phyloP scores from a whole-genome alignment of 2,113 vertebrate genomes.

The Scartelaos histophorus region DNA sequence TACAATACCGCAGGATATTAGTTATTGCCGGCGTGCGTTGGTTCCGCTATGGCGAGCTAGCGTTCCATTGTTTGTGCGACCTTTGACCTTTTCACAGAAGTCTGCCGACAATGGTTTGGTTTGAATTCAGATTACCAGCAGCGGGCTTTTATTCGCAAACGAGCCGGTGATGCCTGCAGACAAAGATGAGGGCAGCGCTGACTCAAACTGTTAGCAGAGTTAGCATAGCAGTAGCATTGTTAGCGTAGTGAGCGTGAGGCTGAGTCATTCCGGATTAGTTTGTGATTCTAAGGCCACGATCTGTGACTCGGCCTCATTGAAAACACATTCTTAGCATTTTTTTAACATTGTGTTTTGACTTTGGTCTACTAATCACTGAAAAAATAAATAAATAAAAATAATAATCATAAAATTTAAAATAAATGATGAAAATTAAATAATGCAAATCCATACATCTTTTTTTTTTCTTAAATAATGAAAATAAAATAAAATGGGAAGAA shows the following conservation, averaged over 20 bases:
- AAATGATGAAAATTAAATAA: too few species aligned
- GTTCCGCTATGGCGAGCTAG: not conserved
- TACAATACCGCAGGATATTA: not conserved
- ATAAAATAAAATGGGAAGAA: too few species aligned
- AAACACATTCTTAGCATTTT: too few species aligned
- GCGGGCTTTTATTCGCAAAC: constrained; percentile 14
- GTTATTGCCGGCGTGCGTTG: not conserved
- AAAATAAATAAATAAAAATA: too few species aligned
- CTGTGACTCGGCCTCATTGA: too few species aligned
- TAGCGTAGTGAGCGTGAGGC: not conserved
- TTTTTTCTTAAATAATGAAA: too few species aligned
- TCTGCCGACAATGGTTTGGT: constrained; percentile 1
- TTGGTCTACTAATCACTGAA: too few species aligned
- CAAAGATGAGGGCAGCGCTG: too few species aligned
- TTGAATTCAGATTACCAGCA: not conserved
- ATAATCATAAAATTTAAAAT: too few species aligned
- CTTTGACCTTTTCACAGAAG: constrained; percentile 34
- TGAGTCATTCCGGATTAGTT: not conserved
- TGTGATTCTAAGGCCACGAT: not conserved
- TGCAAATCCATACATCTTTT: too few species aligned
- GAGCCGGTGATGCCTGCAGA: not conserved
- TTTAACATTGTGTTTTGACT: too few species aligned
- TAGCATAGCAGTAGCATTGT: not conserved
- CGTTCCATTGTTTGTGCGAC: not conserved
- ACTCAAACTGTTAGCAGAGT: not conserved